Base-by-base conservation (phyloP, 2,888 invertebrate species). In the Lordiphosa andalusiaca region DNA sequence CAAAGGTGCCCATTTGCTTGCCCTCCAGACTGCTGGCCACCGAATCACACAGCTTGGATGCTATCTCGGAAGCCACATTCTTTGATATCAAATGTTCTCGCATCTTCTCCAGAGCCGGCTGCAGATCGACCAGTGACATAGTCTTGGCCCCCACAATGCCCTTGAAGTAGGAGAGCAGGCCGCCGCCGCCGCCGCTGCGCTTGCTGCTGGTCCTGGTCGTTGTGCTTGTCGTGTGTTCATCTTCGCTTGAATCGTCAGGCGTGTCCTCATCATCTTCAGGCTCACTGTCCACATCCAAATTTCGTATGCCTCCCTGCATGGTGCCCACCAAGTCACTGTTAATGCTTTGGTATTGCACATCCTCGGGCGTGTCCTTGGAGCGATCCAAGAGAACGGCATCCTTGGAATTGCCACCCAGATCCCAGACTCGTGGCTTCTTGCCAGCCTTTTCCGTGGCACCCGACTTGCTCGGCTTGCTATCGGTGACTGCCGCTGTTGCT, bases 41-140 rank as follows among this genome's bases (percentile, higher is more conserved):
- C 0, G 98, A 98, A 53, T 98, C 96, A 88, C 98, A 98, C 21
- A 99, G 91, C 87, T 98, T 98, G 66, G 92, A 92, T 1, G 99
- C 94, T 83, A 99, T 98, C 81, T 99, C 99, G 0, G 97, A 90
- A 9, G 99, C 99, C 0, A 99, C 99, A 90, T 99, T 99, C 90
- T 99, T 99, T 0, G 93, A 91, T 76, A 99, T 98, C 53, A 99
- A 92, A 88, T 98, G 98, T 88, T 99, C 98, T 62, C 95, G 95
- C 91, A 99, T 91, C 90, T 98, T 97, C 48, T 98, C 98, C 78
- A 99, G 90, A 19, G 93, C 95, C 0, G 98, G 95, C 49, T 92
- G 91, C 92, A 99, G 94, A 69, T 95, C 94, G 38, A 94, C 93
- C 2, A 91, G 91, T 0, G 94, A 93, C 56, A 99, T 90, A 39